phyloP scores from a whole-genome alignment of 2,113 vertebrate genomes.

The Blennius ocellaris region DNA sequence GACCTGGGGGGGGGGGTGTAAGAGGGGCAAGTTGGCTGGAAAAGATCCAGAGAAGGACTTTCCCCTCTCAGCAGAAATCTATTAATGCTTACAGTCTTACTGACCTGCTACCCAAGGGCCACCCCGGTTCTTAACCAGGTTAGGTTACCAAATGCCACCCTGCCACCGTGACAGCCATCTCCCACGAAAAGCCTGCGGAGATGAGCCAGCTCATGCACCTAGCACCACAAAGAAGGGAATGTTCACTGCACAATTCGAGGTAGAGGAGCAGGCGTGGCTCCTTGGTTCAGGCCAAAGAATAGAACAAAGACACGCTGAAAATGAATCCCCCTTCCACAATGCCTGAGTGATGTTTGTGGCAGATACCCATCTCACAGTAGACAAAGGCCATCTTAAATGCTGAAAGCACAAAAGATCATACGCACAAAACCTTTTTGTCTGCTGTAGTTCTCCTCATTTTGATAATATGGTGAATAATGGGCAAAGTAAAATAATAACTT shows the following conservation, averaged over 20 bases:
- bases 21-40: constrained; percentile 55
- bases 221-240: constrained; percentile 92
- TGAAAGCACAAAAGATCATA: constrained; percentile 88
- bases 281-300: constrained; percentile 91
- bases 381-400: constrained; percentile 88
- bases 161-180: constrained; percentile 91
- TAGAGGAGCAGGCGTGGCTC: constrained; percentile 95
- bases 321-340: constrained; percentile 92
- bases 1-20: constrained; percentile 18
- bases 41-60: constrained; percentile 55
- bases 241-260: constrained; percentile 85
- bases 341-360: constrained; percentile 90
- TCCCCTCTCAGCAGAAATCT: constrained; percentile 33
- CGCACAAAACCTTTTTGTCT: constrained; percentile 84
- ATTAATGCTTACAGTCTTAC: constrained; percentile 80
- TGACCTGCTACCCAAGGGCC: constrained; percentile 84
- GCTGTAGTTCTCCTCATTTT: constrained; percentile 77
- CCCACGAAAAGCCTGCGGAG: constrained; percentile 89
- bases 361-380: constrained; percentile 89
- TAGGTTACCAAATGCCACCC: constrained; percentile 88
- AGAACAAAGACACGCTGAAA: constrained; percentile 93
- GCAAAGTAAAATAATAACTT: constrained; percentile 74
- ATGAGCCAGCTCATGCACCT: constrained; percentile 93
- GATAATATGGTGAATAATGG: constrained; percentile 78
- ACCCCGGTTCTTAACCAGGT: constrained; percentile 85